These are phyloP conservation scores for Cavia aperea DNA, from an alignment of 2,113 vertebrate species.

Conservation along the genomic window DNA sequence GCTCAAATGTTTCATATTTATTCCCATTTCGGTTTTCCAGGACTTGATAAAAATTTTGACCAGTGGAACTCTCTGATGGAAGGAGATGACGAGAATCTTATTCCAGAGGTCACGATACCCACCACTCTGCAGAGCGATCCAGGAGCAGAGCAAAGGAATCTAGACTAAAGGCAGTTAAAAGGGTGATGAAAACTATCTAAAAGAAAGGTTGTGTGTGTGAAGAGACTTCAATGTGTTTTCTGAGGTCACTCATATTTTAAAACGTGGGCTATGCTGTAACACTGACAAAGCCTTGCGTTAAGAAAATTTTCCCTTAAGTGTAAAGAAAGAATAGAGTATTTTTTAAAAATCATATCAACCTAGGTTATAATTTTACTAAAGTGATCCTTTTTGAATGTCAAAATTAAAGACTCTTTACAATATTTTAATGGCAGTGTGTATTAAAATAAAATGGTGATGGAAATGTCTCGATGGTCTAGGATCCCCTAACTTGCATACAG, in stretches of 20 bases:
- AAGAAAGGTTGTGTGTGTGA: not conserved
- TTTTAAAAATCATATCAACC: not conserved
- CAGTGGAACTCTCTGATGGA: slow-evolving; percentile 89
- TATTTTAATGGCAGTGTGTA: not conserved
- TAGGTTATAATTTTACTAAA: slow-evolving; percentile 38
- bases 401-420: slow-evolving; percentile 22
- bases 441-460: not conserved
- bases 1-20: not conserved
- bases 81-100: slow-evolving; percentile 86
- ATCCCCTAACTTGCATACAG: not conserved
- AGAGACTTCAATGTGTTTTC: not conserved
- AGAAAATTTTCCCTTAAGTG: not conserved
- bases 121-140: slow-evolving; percentile 33
- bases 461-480: not conserved
- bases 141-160: slow-evolving; percentile 20
- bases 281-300: not conserved
- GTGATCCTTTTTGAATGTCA: slow-evolving; percentile 3
- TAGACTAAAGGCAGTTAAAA: not conserved
- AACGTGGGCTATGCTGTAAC: not conserved
- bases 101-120: slow-evolving; percentile 77
- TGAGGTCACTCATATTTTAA: not conserved
- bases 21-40: slow-evolving; percentile 70
- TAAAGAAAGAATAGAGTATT: not conserved
- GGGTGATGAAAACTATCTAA: not conserved
- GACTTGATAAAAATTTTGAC: slow-evolving; percentile 85